Base-by-base conservation (phyloP, 1,140 invertebrate species). In the Drosophila novamexicana region DNA sequence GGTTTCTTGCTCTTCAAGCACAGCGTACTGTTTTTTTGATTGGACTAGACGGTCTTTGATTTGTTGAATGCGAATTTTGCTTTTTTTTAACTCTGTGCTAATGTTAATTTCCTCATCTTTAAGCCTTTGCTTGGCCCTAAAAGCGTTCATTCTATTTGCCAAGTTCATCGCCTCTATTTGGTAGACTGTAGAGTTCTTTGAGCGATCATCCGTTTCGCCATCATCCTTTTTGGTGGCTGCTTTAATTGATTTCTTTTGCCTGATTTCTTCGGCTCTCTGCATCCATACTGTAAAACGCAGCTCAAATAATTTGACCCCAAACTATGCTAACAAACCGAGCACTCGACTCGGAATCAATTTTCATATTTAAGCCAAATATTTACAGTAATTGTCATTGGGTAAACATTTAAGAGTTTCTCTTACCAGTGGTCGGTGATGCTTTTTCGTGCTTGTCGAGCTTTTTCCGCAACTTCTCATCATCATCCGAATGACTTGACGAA, bases 281-380 rank as follows among this genome's bases (percentile, higher is more conserved):
- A 9, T 32, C 34, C 5, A 14, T 14, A 6, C 57, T 59, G 57
- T 47, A 36, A 59, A 56, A 34, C 8, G 14, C 32, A 37, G n/a
- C 22, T 32, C 18, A 42, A 58, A 37, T 49, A 9, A 47, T 36
- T 37, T 7, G 45, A 9, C 34, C 52, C 59, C 16, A 16, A 18
- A 18, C 32, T 37, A 42, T 36, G 29, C 40, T 22, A 29, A 32
- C 67, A 42, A 49, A 47, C 37, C 9, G 6, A 37, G 14, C 58
- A 18, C 52, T 68, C 44, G 69, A 53, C 52, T 65, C 50, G 66
- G 69, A 5, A 72, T 72, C 59, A 78, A 59, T 78, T 81, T 72
- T 57, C 61, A 45, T 49, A 72, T 76, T 79, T 52, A 82, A 75
- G 34, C 39, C 63, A 81, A 86, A 76, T 86, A 85, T 85, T 81